A percentile compares a stretch with the other conserved stretches of the same genome.
These are phyloP conservation scores for Pseudomyrmex gracilis DNA, from an alignment of 1,140 invertebrate genomes.

Conservation along the genomic window DNA sequence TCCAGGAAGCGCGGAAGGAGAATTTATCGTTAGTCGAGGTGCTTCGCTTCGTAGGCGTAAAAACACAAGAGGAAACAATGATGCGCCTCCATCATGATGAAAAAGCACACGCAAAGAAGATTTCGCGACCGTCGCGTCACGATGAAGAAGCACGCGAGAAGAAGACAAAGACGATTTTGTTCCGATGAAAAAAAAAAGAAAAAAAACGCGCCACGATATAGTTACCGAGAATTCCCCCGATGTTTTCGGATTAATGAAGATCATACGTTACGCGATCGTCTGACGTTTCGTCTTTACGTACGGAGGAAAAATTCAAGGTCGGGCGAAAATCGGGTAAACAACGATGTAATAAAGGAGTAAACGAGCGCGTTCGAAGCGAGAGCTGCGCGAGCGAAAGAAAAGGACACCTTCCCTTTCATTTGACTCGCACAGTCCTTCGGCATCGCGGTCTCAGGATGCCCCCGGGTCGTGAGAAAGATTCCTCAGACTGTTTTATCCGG, in stretches of 20 bases:
- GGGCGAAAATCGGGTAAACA: conserved; percentile 33
- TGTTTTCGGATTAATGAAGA: not conserved
- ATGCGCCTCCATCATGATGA: not conserved
- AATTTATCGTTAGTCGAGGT: conserved; percentile 62
- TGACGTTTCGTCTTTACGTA: not conserved
- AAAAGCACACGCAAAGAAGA: not conserved
- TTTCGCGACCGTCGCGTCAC: not conserved
- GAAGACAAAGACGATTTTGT: not conserved
- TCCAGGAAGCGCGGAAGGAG: conserved; percentile 17
- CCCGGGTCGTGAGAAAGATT: conserved; percentile 71
- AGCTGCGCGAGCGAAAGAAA: not conserved
- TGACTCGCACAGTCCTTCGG: conserved; percentile 45
- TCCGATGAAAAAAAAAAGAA: not conserved
- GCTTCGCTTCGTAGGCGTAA: conserved; percentile 41
- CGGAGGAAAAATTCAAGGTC: not conserved
- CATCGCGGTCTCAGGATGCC: conserved; percentile 59
- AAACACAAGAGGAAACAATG: conserved; percentile 17
- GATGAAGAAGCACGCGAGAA: conserved; percentile 12
- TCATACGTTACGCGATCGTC: not conserved
- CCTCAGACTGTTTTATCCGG: conserved; percentile 63
- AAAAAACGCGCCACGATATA: not conserved
- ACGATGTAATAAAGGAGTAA: conserved; percentile 17
- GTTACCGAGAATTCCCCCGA: conserved; percentile 12
- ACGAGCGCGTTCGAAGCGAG: not conserved
- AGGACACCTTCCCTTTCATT: conserved; percentile 36